Percentiles rank a stretch among this genome's conserved stretches.
phyloP scores from a whole-genome alignment of 2,797 vertebrate genomes.

The Sorex maritimensis region DNA sequence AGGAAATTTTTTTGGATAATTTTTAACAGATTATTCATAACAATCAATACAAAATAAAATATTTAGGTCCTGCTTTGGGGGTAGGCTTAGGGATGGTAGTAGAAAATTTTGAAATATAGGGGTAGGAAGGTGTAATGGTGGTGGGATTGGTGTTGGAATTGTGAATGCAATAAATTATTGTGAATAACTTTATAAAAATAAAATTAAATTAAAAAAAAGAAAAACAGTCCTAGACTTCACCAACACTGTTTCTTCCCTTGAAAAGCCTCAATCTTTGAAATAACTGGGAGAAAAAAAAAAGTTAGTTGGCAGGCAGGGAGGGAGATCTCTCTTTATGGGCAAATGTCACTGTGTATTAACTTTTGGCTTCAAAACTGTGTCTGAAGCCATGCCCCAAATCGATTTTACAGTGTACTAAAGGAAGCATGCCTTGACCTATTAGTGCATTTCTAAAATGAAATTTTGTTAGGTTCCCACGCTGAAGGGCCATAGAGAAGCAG shows the following conservation, averaged over 20 bases:
- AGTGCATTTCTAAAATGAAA: not conserved
- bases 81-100: too few relatives aligned
- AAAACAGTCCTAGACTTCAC: not conserved
- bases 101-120: too few relatives aligned
- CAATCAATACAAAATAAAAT: too few relatives aligned
- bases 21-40: too few relatives aligned
- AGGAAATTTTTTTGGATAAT: too few relatives aligned
- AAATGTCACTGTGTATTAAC: not conserved
- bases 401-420: not conserved
- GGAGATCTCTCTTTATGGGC: not conserved
- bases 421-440: not conserved
- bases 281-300: not conserved
- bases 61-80: too few relatives aligned
- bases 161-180: too few relatives aligned
- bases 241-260: not conserved
- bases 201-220: too few relatives aligned
- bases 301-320: not conserved
- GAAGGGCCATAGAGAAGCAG: not conserved
- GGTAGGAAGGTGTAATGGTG: too few relatives aligned
- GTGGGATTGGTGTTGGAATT: too few relatives aligned
- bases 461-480: not conserved
- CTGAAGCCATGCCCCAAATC: not conserved
- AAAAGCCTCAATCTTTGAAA: not conserved
- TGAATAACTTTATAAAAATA: too few relatives aligned
- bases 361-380: not conserved